These are phyloP conservation scores for Plebejus argus DNA, from an alignment of 2,888 invertebrate genomes.

Conservation along the genomic window DNA sequence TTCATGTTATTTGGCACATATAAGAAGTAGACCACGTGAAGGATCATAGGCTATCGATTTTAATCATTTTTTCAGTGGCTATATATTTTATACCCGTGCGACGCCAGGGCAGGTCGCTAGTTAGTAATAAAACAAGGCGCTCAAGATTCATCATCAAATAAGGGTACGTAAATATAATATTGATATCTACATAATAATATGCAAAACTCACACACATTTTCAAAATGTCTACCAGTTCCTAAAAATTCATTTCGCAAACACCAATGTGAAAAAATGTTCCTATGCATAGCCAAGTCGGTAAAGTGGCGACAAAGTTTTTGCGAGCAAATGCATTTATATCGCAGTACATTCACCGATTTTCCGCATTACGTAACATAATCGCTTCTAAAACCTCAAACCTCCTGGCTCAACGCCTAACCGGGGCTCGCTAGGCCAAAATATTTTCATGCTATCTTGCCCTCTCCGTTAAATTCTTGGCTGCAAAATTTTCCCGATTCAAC, in stretches of 20 bases:
- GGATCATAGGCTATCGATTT: too few species aligned
- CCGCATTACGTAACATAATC: constrained; percentile 32
- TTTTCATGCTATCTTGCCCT: constrained; percentile 58
- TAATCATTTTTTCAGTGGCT: too few species aligned
- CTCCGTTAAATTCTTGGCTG: constrained; percentile 58
- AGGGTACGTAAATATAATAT: not conserved
- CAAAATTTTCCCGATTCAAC: constrained; percentile 21
- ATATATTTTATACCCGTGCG: too few species aligned
- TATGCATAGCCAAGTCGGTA: not conserved
- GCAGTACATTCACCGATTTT: constrained; percentile 25
- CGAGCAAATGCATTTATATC: constrained; percentile 8
- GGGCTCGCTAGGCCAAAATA: constrained; percentile 48
- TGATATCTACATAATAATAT: not conserved
- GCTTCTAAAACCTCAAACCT: constrained; percentile 45
- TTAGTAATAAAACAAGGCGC: not conserved
- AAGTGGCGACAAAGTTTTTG: constrained; percentile 19
- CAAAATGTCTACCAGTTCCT: not conserved
- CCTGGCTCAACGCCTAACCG: constrained; percentile 51
- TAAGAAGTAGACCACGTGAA: too few species aligned
- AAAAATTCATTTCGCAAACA: not conserved
- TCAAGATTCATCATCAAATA: not conserved
- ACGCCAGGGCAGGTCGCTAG: too few species aligned
- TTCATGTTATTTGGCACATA: too few species aligned
- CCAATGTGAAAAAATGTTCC: not conserved
- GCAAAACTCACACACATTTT: not conserved